Base-by-base conservation (phyloP, 1,140 invertebrate species). In the Saccostrea echinata region DNA sequence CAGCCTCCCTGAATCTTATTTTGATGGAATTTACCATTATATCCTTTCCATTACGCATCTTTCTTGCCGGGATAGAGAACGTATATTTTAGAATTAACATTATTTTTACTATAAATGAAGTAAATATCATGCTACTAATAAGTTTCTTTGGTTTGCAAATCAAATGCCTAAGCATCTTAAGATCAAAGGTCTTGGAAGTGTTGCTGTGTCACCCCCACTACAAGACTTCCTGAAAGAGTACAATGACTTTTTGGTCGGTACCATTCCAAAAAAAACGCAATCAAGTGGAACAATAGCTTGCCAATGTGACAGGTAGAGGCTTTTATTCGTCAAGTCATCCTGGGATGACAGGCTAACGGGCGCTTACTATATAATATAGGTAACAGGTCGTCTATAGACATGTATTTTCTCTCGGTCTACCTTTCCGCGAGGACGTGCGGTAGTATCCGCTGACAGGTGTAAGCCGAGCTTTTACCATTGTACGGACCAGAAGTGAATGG, bases 211-310 rank as follows among this genome's bases (percentile, higher is more conserved):
- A 30, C 27, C 68, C 33, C 11, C 12, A 30, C 68, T 76, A 30
- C 27, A 76, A 76, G 27, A 76, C 68, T 76, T 76, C 68, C 68
- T 76, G 68, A 30, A 76, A 16, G 16, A 76, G 68, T 76, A 76
- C 68, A 30, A 33, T 27, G 68, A 76, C 27, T 30, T 76, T 33
- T 76, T 76, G 68, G 68, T 76, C 68, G 68, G 68, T 76, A 76
- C 68, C 68, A 76, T 76, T 76, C 68, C 27, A 30, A 27, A 76
- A 21, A 71, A 76, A 76, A 76, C 8, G 68, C 27, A 76, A 76
- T 76, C 68, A 76, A 76, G 68, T 76, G 68, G 68, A 76, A 76
- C 68, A 76, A 76, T 76, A 76, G 68, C 68, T 76, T 30, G 68
- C 68, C 33, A 76, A 76, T 33, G 68, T 76, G 68, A 76, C 68